Percentiles rank a stretch among this genome's conserved stretches.
Evolutionary conservation across 1,140 invertebrate species (phyloP).

Genomic region (Pseudomyrmex concolor): DNA sequence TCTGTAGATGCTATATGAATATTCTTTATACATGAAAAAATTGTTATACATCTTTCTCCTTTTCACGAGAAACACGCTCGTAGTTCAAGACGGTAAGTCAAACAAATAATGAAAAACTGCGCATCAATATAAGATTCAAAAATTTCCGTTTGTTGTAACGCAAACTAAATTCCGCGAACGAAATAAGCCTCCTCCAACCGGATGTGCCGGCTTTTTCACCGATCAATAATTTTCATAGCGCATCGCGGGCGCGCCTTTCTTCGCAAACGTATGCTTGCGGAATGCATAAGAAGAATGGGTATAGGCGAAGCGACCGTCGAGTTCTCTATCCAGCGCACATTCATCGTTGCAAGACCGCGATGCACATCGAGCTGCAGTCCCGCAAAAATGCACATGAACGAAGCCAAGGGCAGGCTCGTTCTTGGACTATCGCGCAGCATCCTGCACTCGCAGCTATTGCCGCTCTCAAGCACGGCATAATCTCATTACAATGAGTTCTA

Average conservation of each 20-base stretch:
- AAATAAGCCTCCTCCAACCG: constrained; percentile 19
- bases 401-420: constrained; percentile 42
- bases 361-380: constrained; percentile 24
- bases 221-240: constrained; percentile 57
- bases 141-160: background rate
- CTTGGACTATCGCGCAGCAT: constrained; percentile 29
- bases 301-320: constrained; percentile 48
- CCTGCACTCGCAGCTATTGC: background rate
- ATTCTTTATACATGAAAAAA: too few species aligned
- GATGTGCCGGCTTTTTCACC: constrained; percentile 41
- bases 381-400: constrained; percentile 39
- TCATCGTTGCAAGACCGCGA: constrained; percentile 50
- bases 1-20: too few species aligned
- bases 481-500: constrained; percentile 21
- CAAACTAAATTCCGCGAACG: constrained; percentile 8
- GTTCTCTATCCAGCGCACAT: constrained; percentile 53
- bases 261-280: constrained; percentile 48
- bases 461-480: background rate
- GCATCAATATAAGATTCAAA: background rate
- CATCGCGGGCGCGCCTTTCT: constrained; percentile 52
- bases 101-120: background rate
- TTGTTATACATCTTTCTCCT: too few species aligned
- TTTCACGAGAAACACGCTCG: too few species aligned
- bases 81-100: too few species aligned
- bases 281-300: constrained; percentile 58